These are phyloP conservation scores for Ailuropoda melanoleuca DNA, from an alignment of 2,113 vertebrate genomes.

Conservation along the genomic window DNA sequence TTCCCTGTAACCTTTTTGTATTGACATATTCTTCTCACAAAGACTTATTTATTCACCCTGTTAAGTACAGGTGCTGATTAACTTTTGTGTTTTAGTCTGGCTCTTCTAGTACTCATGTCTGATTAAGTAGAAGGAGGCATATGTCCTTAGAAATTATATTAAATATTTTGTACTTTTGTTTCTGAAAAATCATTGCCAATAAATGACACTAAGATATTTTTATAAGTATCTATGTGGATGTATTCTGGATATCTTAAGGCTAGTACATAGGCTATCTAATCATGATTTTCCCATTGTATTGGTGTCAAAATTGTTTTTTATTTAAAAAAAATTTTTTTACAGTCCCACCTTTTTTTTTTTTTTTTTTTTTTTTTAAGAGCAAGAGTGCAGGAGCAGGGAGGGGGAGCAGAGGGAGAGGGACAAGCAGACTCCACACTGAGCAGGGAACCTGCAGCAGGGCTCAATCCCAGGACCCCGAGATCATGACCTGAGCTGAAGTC, in stretches of 20 bases:
- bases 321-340: not conserved
- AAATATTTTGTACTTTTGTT: conserved; percentile 70
- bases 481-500: not conserved
- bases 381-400: fast-evolving
- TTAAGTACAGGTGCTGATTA: conserved; percentile 85
- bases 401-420: not conserved
- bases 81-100: conserved; percentile 83
- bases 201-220: not conserved
- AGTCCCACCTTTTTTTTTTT: not conserved
- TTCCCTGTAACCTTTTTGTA: conserved; percentile 42
- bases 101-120: conserved; percentile 84
- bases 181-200: not conserved
- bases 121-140: conserved; percentile 86
- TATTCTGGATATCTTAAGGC: not conserved
- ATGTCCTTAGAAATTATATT: conserved; percentile 82
- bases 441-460: not conserved
- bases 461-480: not conserved
- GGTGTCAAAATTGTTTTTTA: not conserved
- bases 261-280: not conserved
- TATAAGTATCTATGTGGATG: not conserved
- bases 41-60: conserved; percentile 82
- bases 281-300: not conserved
- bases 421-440: not conserved
- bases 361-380: not conserved
- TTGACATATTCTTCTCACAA: conserved; percentile 81